A percentile compares a stretch with the other conserved stretches of the same genome.
phyloP scores from a whole-genome alignment of 1,140 invertebrate genomes.

The Rhagoletis zephyria region DNA sequence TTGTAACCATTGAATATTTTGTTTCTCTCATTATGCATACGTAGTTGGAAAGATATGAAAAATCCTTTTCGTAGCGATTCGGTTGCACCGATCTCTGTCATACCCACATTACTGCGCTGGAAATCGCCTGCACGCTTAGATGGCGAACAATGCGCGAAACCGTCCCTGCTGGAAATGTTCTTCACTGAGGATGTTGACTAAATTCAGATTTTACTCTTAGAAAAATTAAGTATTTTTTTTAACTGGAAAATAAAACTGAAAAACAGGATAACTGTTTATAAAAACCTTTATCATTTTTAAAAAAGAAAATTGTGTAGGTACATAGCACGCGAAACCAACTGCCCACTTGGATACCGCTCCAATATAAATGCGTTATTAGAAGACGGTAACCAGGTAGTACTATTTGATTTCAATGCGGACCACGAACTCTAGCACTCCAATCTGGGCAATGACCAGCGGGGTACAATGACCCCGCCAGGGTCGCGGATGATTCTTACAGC shows the following conservation, averaged over 20 bases:
- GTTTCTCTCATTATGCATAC: background rate
- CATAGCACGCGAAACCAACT: too few species aligned
- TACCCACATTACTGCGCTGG: constrained; percentile 82
- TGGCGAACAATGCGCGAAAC: constrained; percentile 79
- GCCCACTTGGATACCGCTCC: too few species aligned
- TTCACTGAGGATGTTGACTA: constrained; percentile 74
- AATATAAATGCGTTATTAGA: too few species aligned
- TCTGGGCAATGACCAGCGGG: too few species aligned
- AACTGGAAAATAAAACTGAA: background rate
- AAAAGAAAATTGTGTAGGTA: too few species aligned
- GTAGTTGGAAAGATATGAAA: constrained; percentile 75
- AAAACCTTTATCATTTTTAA: too few species aligned
- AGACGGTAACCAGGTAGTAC: too few species aligned
- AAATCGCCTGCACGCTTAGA: constrained; percentile 79
- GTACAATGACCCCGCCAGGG: too few species aligned
- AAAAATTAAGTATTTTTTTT: background rate
- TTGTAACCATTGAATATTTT: background rate
- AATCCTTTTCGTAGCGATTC: constrained; percentile 80
- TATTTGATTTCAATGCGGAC: too few species aligned
- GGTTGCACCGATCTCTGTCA: constrained; percentile 77
- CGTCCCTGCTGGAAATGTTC: constrained; percentile 79
- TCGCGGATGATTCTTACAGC: too few species aligned
- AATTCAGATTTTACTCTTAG: background rate
- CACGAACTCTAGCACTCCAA: too few species aligned
- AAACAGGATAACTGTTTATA: background rate